Conservation (phyloP, 2,113 vertebrate species). For the Neolamprologus variostigma region DNA sequence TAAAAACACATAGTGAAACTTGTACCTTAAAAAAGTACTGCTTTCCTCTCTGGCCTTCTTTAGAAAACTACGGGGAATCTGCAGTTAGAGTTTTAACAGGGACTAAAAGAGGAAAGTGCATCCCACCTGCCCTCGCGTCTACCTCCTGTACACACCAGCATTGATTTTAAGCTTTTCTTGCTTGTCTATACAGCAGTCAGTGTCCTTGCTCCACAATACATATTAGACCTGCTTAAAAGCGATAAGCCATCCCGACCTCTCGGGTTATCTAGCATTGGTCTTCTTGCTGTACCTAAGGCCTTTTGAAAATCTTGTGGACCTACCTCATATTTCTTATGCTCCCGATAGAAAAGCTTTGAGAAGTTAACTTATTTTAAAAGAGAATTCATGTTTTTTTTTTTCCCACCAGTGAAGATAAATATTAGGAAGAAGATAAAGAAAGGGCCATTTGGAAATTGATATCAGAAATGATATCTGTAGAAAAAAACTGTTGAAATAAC, state of each 20-base stretch:
- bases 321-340: neutral
- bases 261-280: neutral
- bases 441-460: neutral
- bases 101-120: neutral
- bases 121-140: neutral
- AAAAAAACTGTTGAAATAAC: neutral
- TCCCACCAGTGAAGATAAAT: neutral
- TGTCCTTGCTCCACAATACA: neutral
- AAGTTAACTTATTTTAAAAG: neutral
- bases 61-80: neutral
- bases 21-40: neutral
- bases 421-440: slow-evolving; percentile 18
- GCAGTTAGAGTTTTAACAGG: neutral
- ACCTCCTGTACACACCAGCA: neutral
- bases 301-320: neutral
- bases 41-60: neutral
- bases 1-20: neutral
- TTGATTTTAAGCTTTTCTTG: neutral
- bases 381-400: neutral
- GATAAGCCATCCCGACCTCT: neutral
- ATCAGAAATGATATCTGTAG: neutral
- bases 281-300: neutral
- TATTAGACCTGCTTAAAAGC: neutral
- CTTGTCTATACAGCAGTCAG: neutral
- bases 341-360: neutral